Evolutionary conservation across 2,797 vertebrate species (phyloP).

Genomic region (Danio choprae): DNA sequence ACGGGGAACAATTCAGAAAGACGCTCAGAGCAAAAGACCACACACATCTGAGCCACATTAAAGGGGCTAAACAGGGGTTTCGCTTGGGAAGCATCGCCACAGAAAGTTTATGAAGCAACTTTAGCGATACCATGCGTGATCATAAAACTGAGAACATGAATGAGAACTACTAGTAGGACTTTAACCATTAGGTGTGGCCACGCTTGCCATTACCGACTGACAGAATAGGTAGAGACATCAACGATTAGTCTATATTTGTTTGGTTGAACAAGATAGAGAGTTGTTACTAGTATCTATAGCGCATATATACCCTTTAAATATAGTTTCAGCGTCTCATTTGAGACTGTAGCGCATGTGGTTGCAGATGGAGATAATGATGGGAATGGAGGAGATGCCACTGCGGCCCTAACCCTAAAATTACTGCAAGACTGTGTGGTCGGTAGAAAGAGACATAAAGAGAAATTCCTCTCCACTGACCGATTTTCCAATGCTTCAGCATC

Average conservation of each 20-base stretch:
- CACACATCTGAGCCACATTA: constrained; percentile 53
- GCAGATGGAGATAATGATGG: constrained; percentile 62
- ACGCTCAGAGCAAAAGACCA: constrained; percentile 49
- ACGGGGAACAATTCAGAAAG: constrained; percentile 18
- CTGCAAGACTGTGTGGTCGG: constrained; percentile 54
- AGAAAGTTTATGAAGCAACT: constrained; percentile 23
- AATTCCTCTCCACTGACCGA: constrained; percentile 52
- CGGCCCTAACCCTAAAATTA: constrained; percentile 57
- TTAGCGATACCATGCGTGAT: constrained; percentile 15
- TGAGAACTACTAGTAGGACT: neutral
- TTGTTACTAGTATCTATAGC: constrained; percentile 17
- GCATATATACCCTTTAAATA: constrained; percentile 19
- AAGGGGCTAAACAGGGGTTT: constrained; percentile 33
- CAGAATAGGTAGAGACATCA: neutral
- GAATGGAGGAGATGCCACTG: constrained; percentile 62
- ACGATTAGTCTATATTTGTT: neutral
- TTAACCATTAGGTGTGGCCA: constrained; percentile 18
- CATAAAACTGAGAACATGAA: constrained; percentile 25
- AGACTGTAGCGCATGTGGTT: constrained; percentile 71
- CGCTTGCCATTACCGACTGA: neutral
- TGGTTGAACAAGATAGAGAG: neutral
- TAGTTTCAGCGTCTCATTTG: constrained; percentile 56
- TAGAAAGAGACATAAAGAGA: constrained; percentile 53
- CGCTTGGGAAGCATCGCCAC: constrained; percentile 39
- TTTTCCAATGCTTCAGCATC: constrained; percentile 55